Evolutionary conservation across 2,888 invertebrate species (phyloP), one percentile per base, ranked within the genome.

Genomic region (Yponomeuta sedellus): DNA sequence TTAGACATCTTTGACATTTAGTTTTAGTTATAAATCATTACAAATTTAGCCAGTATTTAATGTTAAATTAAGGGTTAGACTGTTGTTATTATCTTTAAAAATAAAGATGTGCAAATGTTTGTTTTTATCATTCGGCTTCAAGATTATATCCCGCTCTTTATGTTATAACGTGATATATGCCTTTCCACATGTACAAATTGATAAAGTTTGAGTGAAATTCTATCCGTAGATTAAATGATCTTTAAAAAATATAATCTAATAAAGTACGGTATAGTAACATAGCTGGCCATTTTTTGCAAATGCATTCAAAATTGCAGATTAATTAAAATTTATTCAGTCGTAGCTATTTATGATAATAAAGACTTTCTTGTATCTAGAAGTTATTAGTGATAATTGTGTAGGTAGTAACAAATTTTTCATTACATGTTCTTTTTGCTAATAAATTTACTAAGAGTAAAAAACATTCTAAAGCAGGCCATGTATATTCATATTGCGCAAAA

Each of bases 1-100:
- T 74, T 90, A 80, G 90, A 90, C 70, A 86, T 90, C 69, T 84
- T 90, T 71, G 90, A 90, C 75, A 88, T 90, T 76, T 90, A 85
- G 77, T 71, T 72, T 74, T 34, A 62, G 19, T 19, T 62, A 62
- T 28, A 62, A 16, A 62, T 39, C 12, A 19, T 64, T 59, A 59
- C 65, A 64, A 64, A 64, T 64, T 64, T 57, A 64, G 64, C 19
- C 11, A 40, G 40, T 64, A 61, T 25, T 16, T 59, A 10, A 58
- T 58, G 10, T 59, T 22, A 20, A 59, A 59, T 59, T 52, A 52
- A 52, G 44, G n/a, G 16, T 63, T 20, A 63, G 44, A 44, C n/a
- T 63, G 40, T 63, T 63, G 63, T 3, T 52, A 28, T 61, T 61
- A 34, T 4, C n/a, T 61, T 28, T n/a, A 2, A 63, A 63, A 63